Evolutionary conservation across 2,797 vertebrate genomes (phyloP), one percentile per base, ranked within the genome.

Genomic region (Pangasius larnaudii): DNA sequence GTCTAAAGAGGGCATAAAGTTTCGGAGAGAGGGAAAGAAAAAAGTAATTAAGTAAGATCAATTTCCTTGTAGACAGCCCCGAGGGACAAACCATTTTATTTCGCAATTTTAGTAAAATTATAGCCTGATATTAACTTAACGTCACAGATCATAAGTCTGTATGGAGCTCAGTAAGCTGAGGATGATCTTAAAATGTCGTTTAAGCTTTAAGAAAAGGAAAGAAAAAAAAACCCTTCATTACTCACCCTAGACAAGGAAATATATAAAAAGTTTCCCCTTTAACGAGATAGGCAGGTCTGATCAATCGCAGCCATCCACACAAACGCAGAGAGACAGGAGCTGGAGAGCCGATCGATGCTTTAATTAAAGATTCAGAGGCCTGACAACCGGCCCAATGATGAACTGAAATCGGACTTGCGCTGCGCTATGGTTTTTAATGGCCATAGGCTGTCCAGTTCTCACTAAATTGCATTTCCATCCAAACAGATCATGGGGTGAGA

Each of bases 311-410:
- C 61, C 91, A 92, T 92, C 91, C 87, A 89, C 92, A 92, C 90
- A 92, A 89, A 91, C 84, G 85, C 83, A 89, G 89, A 91, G 90
- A 91, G 91, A 92, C 90, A 91, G 91, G 87, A 86, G 89, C 89
- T 88, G 90, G 88, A 88, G 85, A 91, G 90, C 80, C 88, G 90
- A 91, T 93, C 92, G 92, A 94, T 93, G 91, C 83, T 94, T 94
- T 94, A 92, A 93, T 91, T 93, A 91, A 92, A 90, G 91, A 93
- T 95, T 93, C 92, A 86, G 88, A 90, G 86, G 85, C 90, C 79
- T 93, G 92, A 91, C 92, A 92, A 86, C 77, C 87, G 86, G 72
- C 74, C 90, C 90, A 93, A 93, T 90, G 90, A 91, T 91, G 85
- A 91, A 90, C 89, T 92, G 91, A 94, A 93, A 93, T 92, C 89